These are phyloP conservation scores for Fopius arisanus DNA, from an alignment of 1,140 invertebrate genomes.

Conservation along the genomic window DNA sequence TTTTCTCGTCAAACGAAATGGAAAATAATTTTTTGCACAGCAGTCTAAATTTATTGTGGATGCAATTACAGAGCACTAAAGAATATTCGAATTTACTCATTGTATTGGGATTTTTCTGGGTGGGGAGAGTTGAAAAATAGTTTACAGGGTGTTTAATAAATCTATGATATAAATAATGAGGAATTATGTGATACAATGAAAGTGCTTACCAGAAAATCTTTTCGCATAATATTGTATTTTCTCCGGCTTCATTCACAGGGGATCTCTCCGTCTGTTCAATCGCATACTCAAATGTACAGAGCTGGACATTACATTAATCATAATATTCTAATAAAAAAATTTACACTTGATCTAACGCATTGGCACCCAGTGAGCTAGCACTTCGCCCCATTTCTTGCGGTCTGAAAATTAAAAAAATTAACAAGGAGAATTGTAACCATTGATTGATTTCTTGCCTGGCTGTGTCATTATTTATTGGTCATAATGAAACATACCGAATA, in stretches of 20 bases:
- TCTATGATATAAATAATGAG: too few species aligned
- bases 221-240: constrained; percentile 23
- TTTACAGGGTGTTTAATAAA: too few species aligned
- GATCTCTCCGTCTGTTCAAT: background rate
- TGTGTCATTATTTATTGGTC: too few species aligned
- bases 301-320: background rate
- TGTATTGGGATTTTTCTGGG: too few species aligned
- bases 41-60: too few species aligned
- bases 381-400: constrained; percentile 69
- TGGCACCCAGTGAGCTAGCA: constrained; percentile 71
- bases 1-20: too few species aligned
- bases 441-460: too few species aligned
- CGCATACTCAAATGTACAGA: background rate
- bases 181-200: background rate
- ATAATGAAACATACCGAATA: too few species aligned
- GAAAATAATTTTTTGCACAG: too few species aligned
- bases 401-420: constrained; percentile 63
- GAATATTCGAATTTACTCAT: too few species aligned
- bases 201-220: background rate
- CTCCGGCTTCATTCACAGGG: constrained; percentile 8
- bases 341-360: constrained; percentile 65
- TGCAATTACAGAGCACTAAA: too few species aligned
- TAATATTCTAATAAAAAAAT: constrained; percentile 17
- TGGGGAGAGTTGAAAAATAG: background rate
- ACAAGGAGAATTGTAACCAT: background rate